Percentiles rank a stretch among this genome's conserved stretches.
These are phyloP conservation scores for human DNA, from an alignment of 2,113 vertebrate species.

Conservation along the genomic window DNA sequence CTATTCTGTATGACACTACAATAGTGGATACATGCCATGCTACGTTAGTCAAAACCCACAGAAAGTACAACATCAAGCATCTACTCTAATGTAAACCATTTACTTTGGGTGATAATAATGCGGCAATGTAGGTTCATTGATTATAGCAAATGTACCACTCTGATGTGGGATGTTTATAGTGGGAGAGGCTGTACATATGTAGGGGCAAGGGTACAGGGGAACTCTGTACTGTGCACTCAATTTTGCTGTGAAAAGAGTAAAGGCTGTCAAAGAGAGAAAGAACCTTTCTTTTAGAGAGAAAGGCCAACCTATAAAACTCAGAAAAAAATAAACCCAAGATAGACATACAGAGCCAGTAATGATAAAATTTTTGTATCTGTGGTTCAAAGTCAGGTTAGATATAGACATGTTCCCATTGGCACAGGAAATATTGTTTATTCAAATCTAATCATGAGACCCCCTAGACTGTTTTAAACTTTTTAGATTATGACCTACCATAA, in stretches of 20 bases:
- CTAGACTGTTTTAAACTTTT: neutral
- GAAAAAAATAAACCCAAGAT: neutral
- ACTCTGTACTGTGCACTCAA: neutral
- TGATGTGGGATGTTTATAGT: neutral
- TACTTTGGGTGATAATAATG: neutral
- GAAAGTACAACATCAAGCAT: neutral
- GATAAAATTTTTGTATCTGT: neutral
- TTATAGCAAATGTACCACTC: neutral
- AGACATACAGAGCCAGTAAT: neutral
- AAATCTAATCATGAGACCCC: neutral
- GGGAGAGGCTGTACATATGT: neutral
- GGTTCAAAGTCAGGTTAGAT: neutral
- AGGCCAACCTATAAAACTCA: neutral
- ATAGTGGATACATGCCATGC: neutral
- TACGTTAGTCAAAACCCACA: neutral
- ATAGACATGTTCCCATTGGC: neutral
- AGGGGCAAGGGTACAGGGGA: rapidly evolving
- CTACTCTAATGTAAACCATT: neutral
- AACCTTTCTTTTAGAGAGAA: neutral
- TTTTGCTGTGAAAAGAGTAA: neutral
- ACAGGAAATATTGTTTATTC: neutral
- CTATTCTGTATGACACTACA: neutral
- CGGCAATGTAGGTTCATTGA: neutral
- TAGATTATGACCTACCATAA: neutral
- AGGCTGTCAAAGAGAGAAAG: neutral